Evolutionary conservation across 2,113 vertebrate species (phyloP), one percentile per base, ranked within the genome.

Genomic region (Cricetomys ansorgei): DNA sequence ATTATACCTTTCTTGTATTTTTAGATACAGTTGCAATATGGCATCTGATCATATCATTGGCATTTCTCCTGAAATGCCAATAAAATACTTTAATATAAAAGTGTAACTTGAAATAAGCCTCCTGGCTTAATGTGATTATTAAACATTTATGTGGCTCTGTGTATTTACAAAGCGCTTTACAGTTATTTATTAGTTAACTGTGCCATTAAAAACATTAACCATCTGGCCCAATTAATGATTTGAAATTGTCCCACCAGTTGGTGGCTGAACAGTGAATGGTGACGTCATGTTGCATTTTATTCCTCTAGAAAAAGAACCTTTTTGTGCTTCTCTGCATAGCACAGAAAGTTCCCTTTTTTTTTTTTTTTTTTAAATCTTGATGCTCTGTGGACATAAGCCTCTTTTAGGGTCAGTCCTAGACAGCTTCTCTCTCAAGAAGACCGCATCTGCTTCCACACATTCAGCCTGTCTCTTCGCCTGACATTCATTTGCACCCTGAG

Each of bases 121-220:
- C 53, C 70, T 64, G 84, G 89, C 88, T 95, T 92, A 91, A 93
- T 97, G 81, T 72, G 88, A 93, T 94, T 91, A 96, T 94, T 92
- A 97, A 95, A 95, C 92, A 96, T 91, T 97, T 96, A 96, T 90
- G 34, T 93, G 93, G 45, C 70, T 85, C 79, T 96, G 91, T 88
- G 77, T 96, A 97, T 94, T 97, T 97, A 97, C 65, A 94, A 94
- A 97, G 75, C 88, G 34, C 43, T 97, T 88, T 94, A 79, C 16
- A 94, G 92, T 96, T 97, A 96, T 81, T 97, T 97, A 97, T 97
- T 96, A 94, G 88, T 88, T 96, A 85, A 95, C 85, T 93, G 59
- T 96, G 87, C 75, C 95, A 80, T 96, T 97, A 96, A 97, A 83
- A 97, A 92, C 93, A 96, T 97, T 93, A 95, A 95, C 92, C 87